Evolutionary conservation across 2,797 vertebrate genomes (phyloP), one percentile per base, ranked within the genome.

Genomic region (Sebastolobus altivelis): DNA sequence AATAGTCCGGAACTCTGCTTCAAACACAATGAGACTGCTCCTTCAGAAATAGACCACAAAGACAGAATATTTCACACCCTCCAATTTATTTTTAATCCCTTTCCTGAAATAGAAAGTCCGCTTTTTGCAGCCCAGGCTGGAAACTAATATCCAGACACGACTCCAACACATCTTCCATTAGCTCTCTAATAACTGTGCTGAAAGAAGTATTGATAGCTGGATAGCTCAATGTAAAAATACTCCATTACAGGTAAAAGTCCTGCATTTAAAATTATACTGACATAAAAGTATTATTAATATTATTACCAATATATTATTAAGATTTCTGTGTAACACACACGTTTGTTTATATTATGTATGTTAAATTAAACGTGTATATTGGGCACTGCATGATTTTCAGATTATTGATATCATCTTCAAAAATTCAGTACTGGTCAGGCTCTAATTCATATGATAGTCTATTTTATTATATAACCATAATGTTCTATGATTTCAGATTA

Each of bases 301-400:
- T 14, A 46, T 46, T 46, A 46, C 16, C 43, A 46, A 46, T 46
- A 8, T 46, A 1, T 40, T 40, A 43, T 16, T 46, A 46, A 18
- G 43, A 46, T 49, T 0, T 49, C 46, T 49, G 6, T 0, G 18
- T 49, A 49, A 49, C 46, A 20, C 3, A 46, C 18, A 2, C 0
- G 3, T 52, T n/a, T 49, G 0, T 56, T 56, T 27, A 14, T 56
- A 56, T 56, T 27, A 27, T 0, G 55, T 29, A 58, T 2, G 31
- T 35, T 58, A 58, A 29, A 14, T 58, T 29, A 8, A 58, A 58
- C 25, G 14, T 16, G 13, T 29, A 16, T 58, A 29, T 58, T 0
- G 11, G 54, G n/a, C 5, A 56, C 22, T 56, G 46, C 13, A 18
- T 60, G 13, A 33, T 60, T 29, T 27, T 58, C 12, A 29, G 14